phyloP scores from a whole-genome alignment of 1,140 invertebrate species.

The Tigriopus japonicus region DNA sequence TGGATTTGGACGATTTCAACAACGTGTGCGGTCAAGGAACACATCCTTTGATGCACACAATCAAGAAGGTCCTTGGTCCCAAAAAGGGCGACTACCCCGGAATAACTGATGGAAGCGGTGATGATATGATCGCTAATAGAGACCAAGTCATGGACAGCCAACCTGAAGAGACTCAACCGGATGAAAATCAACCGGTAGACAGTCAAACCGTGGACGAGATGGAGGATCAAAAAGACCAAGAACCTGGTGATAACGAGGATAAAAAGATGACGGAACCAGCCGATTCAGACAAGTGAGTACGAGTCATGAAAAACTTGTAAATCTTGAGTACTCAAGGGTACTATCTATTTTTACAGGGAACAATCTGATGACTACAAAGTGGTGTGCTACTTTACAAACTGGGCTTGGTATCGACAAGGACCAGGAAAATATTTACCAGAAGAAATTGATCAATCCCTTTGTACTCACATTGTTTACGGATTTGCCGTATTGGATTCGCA shows the following conservation, averaged over 20 bases:
- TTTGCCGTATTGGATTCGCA: constrained; percentile 25
- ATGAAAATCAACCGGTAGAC: no score
- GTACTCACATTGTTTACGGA: constrained; percentile 31
- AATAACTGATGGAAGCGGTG: not conserved
- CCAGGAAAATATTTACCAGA: constrained; percentile 23
- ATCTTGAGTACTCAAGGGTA: no score
- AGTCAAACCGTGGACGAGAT: constrained; percentile 53
- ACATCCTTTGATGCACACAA: constrained; percentile 27
- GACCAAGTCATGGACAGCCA: constrained; percentile 24
- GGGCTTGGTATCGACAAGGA: constrained; percentile 26
- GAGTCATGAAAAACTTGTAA: no score
- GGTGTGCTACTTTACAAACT: constrained; percentile 45
- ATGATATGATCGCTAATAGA: constrained; percentile 18
- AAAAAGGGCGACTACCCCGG: not conserved
- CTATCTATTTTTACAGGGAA: not conserved
- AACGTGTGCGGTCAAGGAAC: constrained; percentile 24
- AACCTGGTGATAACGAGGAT: constrained; percentile 17
- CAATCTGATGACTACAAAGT: constrained; percentile 30
- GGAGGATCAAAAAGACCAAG: constrained; percentile 43
- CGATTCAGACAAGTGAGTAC: no score
- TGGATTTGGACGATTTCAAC: constrained; percentile 25
- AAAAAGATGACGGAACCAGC: not conserved
- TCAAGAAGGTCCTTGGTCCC: constrained; percentile 21
- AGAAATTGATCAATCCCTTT: constrained; percentile 26
- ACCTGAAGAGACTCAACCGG: constrained; percentile 44